Evolutionary conservation across 2,797 vertebrate species (phyloP).

Genomic region (Poecilia velifera): DNA sequence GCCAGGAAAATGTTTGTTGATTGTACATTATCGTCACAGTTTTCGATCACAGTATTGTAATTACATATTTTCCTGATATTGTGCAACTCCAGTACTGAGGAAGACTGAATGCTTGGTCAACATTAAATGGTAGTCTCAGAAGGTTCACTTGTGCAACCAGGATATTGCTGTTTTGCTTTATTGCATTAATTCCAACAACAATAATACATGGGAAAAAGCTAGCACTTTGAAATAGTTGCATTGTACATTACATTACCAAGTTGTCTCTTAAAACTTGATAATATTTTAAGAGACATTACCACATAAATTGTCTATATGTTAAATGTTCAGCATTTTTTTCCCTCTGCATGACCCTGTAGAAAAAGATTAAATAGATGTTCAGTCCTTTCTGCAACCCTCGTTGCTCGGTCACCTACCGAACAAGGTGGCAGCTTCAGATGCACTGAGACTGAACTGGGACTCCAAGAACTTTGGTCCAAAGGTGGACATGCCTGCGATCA

Average conservation of each 20-base stretch:
- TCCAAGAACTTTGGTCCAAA: conserved; percentile 97
- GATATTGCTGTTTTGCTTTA: neutral
- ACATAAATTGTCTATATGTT: neutral
- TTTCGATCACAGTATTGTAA: neutral
- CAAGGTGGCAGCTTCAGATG: conserved; percentile 92
- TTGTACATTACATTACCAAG: neutral
- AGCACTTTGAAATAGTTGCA: neutral
- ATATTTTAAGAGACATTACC: too few relatives aligned
- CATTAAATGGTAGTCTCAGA: neutral
- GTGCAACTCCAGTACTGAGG: neutral
- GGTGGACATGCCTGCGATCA: conserved; percentile 93
- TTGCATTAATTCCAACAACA: neutral
- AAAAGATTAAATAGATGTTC: neutral
- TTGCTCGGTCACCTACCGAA: conserved; percentile 84
- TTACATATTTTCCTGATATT: neutral
- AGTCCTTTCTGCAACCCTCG: neutral
- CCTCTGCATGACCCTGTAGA: neutral
- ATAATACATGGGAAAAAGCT: neutral
- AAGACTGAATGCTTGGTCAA: neutral
- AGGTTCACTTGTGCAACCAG: neutral
- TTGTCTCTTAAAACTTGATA: neutral
- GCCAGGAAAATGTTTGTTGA: neutral
- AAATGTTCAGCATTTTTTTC: neutral
- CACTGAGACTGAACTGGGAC: conserved; percentile 94
- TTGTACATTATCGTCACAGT: neutral